These are phyloP conservation scores for Magallana nippona DNA, from an alignment of 2,888 invertebrate genomes.

Conservation along the genomic window DNA sequence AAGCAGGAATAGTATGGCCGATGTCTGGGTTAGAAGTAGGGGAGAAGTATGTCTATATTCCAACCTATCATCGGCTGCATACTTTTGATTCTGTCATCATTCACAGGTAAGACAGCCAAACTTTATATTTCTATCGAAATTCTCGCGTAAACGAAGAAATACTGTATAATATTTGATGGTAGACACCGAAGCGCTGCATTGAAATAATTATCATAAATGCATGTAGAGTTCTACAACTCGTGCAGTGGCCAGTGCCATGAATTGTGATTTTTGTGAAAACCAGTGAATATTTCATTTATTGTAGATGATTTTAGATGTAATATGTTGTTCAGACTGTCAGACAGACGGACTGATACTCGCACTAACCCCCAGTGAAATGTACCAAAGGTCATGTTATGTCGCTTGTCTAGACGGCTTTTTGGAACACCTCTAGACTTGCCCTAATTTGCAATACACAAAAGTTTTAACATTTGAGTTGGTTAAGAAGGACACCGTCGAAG, in stretches of 20 bases:
- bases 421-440: conserved; percentile 48
- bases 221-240: background rate
- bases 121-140: background rate
- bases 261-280: background rate
- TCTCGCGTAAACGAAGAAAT: background rate
- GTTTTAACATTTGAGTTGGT: conserved; percentile 9
- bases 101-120: background rate
- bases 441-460: conserved; percentile 35
- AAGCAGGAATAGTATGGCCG: conserved; percentile 33
- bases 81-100: conserved; percentile 11
- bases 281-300: background rate
- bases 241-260: background rate
- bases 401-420: conserved; percentile 51
- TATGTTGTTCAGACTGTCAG: background rate
- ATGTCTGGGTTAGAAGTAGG: conserved; percentile 9
- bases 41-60: conserved; percentile 29
- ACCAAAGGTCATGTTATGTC: conserved; percentile 51
- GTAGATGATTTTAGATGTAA: background rate
- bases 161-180: background rate
- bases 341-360: conserved; percentile 31
- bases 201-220: conserved; percentile 32
- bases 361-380: conserved; percentile 8
- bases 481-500: background rate
- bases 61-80: conserved; percentile 23
- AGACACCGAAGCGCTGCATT: background rate